Percentiles rank a stretch among this genome's conserved stretches.
phyloP scores from a whole-genome alignment of 64 coral and sea anemone species.

The Montipora capricornis region DNA sequence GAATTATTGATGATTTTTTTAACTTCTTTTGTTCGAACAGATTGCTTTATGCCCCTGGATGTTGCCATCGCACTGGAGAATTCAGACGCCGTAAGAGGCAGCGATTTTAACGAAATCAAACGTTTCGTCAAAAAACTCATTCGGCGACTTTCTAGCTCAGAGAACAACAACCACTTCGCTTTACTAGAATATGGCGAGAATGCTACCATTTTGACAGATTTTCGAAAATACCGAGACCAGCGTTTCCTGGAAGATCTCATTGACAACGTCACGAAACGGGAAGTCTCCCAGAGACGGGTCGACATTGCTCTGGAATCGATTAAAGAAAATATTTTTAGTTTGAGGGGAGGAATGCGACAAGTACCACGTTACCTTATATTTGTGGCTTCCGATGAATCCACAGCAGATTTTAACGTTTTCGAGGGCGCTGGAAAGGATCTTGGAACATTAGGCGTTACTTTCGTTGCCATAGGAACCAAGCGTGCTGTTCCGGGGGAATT shows the following conservation, averaged over 20 bases:
- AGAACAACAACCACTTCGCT: conserved; percentile 80
- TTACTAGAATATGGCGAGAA: conserved; percentile 73
- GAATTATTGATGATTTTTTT: background rate
- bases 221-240: conserved; percentile 51
- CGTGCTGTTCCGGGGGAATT: conserved; percentile 17
- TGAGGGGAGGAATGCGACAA: conserved; percentile 85
- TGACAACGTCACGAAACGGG: conserved; percentile 41
- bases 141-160: conserved; percentile 64
- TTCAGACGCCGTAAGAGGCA: conserved; percentile 15
- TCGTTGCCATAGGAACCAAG: conserved; percentile 81
- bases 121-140: conserved; percentile 62
- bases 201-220: conserved; percentile 46
- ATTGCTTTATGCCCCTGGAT: conserved; percentile 84
- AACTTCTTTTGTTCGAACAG: conserved; percentile 41
- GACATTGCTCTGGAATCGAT: conserved; percentile 68
- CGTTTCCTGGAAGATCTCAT: conserved; percentile 35
- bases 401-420: conserved; percentile 25
- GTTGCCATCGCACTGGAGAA: conserved; percentile 78
- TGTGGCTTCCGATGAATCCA: conserved; percentile 38
- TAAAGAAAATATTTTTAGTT: conserved; percentile 78
- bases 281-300: conserved; percentile 32
- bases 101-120: conserved; percentile 59
- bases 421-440: conserved; percentile 48
- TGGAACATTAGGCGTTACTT: conserved; percentile 51
- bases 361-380: conserved; percentile 77